A percentile compares a stretch with the other conserved stretches of the same genome.
Conservation (phyloP, 2,797 vertebrate genomes). For the Falco novaeseelandiae region DNA sequence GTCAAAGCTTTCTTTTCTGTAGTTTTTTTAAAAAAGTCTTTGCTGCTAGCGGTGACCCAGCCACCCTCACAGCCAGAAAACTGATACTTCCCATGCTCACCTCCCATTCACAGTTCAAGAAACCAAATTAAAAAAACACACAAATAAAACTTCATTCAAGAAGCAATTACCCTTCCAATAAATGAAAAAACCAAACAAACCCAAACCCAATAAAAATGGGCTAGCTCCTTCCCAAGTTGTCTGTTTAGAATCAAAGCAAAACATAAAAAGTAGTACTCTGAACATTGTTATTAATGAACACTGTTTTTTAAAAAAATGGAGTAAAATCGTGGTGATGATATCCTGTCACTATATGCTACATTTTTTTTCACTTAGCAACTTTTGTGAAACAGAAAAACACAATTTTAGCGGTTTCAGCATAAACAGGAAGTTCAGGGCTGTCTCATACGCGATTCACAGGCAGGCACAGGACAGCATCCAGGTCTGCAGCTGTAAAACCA, state of each 20-base stretch:
- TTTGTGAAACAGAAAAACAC: neutral
- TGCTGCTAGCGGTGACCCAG: neutral
- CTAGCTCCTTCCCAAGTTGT: neutral
- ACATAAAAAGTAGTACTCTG: neutral
- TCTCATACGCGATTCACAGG: neutral
- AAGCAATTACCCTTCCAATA: neutral
- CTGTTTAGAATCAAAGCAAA: neutral
- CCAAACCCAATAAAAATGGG: neutral
- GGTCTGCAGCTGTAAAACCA: neutral
- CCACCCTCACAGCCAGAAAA: conserved; percentile 22
- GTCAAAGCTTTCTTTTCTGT: conserved; percentile 45
- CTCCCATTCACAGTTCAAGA: neutral
- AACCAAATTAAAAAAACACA: neutral
- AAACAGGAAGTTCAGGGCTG: conserved; percentile 10
- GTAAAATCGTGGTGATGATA: neutral
- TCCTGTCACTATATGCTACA: neutral
- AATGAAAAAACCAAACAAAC: neutral
- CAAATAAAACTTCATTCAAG: neutral
- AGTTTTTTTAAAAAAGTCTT: neutral
- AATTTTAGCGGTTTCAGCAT: neutral
- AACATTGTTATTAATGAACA: neutral
- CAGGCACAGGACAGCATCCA: neutral
- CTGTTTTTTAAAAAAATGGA: neutral
- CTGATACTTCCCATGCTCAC: conserved; percentile 15
- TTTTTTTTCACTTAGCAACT: neutral